These are phyloP conservation scores for Brachyptera risi DNA, from an alignment of 2,888 invertebrate species.

Conservation along the genomic window DNA sequence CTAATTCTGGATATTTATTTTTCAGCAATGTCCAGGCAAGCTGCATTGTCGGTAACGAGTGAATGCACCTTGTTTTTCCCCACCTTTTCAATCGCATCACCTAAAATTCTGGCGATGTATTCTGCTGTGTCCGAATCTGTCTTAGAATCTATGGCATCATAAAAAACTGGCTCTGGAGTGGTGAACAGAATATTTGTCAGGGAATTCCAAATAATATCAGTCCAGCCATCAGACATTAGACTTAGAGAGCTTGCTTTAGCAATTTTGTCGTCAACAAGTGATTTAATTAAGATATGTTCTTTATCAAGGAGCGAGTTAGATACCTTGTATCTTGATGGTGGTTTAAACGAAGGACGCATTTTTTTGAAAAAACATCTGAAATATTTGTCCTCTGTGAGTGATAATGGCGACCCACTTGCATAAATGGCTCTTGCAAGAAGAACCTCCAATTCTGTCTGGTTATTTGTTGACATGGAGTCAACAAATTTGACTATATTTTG, in stretches of 20 bases:
- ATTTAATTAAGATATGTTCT: neutral
- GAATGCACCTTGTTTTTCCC: neutral
- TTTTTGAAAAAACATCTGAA: neutral
- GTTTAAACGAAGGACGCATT: neutral
- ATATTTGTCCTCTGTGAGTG: neutral
- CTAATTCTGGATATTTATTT: neutral
- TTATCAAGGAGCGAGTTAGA: neutral
- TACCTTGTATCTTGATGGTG: neutral
- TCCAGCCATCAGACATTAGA: neutral
- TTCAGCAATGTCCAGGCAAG: neutral
- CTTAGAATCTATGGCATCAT: neutral
- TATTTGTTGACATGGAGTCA: neutral
- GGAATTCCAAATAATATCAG: neutral
- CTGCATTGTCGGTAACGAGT: neutral
- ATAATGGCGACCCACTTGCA: neutral
- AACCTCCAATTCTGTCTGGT: neutral
- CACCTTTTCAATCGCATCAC: neutral
- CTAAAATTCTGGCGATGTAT: neutral
- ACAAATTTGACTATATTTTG: neutral
- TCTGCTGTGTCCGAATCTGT: neutral
- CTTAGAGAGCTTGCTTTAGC: neutral
- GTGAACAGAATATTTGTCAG: neutral
- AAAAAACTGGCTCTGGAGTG: neutral
- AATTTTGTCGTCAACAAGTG: neutral
- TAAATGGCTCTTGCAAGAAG: neutral